Evolutionary conservation across 2,113 vertebrate genomes (phyloP).

Genomic region (Psophia crepitans): DNA sequence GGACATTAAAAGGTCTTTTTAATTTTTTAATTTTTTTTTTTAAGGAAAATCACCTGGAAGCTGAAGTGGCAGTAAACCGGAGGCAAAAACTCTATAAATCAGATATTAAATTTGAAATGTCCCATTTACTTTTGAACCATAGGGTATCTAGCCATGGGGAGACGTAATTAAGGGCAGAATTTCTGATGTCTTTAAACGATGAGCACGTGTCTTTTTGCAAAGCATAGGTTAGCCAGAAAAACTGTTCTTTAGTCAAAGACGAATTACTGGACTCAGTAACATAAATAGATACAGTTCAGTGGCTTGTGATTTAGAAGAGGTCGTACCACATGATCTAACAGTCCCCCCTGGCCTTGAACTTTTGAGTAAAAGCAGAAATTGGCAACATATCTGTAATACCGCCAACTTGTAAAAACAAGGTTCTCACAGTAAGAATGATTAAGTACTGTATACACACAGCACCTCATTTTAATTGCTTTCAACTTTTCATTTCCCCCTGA

Average conservation of each 20-base stretch:
- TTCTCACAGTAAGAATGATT: constrained; percentile 44
- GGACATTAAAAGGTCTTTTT: neutral
- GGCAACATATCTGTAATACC: neutral
- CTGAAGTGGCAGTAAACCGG: neutral
- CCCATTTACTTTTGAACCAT: neutral
- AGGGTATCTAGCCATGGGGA: neutral
- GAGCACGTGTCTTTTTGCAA: neutral
- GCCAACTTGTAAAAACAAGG: constrained; percentile 51
- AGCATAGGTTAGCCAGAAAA: neutral
- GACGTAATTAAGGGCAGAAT: neutral
- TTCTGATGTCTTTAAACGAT: neutral
- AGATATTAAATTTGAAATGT: neutral
- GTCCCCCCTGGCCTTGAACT: constrained; percentile 25
- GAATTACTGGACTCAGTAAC: neutral
- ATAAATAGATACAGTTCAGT: neutral
- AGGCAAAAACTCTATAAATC: neutral
- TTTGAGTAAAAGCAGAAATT: constrained; percentile 56
- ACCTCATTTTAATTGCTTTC: constrained; percentile 53
- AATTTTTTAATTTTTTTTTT: neutral
- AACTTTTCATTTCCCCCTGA: constrained; percentile 10
- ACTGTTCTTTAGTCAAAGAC: neutral
- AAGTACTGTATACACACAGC: constrained; percentile 35
- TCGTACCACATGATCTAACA: neutral
- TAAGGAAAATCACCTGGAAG: neutral
- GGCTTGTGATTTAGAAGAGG: constrained; percentile 39